Percentiles rank a stretch among this genome's conserved stretches.
These are phyloP conservation scores for Oryzias melastigma DNA, from an alignment of 2,113 vertebrate genomes.

Conservation along the genomic window DNA sequence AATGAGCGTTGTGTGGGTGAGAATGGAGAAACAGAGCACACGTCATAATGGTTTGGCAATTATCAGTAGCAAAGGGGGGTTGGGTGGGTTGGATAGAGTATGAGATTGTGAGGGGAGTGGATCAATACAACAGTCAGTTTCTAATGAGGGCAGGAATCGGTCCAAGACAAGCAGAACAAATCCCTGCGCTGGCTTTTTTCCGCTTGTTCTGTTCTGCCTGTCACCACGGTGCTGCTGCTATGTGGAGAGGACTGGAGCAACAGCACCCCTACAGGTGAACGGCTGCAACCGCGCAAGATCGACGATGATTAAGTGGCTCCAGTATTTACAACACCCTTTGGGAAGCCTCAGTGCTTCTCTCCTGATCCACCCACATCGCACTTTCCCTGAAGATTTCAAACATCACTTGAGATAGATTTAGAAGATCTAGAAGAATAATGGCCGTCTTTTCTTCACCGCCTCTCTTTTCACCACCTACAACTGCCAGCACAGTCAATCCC, in stretches of 20 bases:
- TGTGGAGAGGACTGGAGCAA: constrained; percentile 17
- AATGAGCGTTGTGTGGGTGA: constrained; percentile 43
- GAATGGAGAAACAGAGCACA: constrained; percentile 38
- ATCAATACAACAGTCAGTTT: constrained; percentile 77
- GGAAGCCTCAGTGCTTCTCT: constrained; percentile 19
- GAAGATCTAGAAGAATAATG: constrained; percentile 60
- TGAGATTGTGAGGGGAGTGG: constrained; percentile 63
- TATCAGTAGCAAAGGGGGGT: constrained; percentile 52
- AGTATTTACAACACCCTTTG: constrained; percentile 27
- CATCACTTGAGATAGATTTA: constrained; percentile 55
- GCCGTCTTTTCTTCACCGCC: constrained; percentile 58
- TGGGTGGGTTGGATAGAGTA: constrained; percentile 40
- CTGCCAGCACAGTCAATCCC: constrained; percentile 73
- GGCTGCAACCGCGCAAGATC: neutral
- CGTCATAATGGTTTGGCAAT: constrained; percentile 67
- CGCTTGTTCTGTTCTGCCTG: constrained; percentile 38
- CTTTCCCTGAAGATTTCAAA: constrained; percentile 59
- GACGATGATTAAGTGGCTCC: constrained; percentile 20
- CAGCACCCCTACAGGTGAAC: constrained; percentile 23
- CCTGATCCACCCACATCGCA: constrained; percentile 41
- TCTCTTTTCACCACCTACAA: constrained; percentile 68
- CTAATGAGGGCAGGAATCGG: constrained; percentile 76
- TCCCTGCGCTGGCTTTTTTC: constrained; percentile 52
- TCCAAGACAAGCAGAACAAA: constrained; percentile 74
- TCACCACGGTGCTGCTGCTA: constrained; percentile 12